Base-by-base conservation (phyloP, 2,113 vertebrate species). In the Elgaria multicarinata region DNA sequence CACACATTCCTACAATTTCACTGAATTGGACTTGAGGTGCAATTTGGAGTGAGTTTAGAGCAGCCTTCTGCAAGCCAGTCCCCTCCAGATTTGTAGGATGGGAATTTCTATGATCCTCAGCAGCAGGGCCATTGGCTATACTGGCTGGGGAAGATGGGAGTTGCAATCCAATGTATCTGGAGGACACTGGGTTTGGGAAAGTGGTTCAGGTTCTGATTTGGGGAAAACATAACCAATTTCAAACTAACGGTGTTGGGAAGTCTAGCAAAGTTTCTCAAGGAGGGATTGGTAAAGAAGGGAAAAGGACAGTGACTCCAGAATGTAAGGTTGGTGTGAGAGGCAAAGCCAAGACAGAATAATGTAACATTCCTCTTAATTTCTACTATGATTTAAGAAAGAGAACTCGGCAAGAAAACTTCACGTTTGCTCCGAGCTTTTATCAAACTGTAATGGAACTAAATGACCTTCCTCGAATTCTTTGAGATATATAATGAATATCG, bases 401-500 rank as follows among this genome's bases (percentile, higher is more conserved):
- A 1, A 9, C 44, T 87, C 66, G 31, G 16, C 28, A 66, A 86
- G 81, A 82, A 46, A 50, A 14, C 6, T 1, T 28, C 26, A 44
- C 22, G 4, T 76, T 66, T 74, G 69, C 26, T n/a, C 50, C 39
- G 72, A 16, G 79, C 55, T 66, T 76, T 89, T 66, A 53, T 76
- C 53, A 26, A 83, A 76, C 58, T 76, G 20, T 33, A 83, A 66
- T 66, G 22, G 39, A 75, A n/a, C 24, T 33, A 76, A 67, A 31
- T 67, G 71, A 89, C 80, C 87, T 89, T 77, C 33, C 31, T 75
- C 46, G 71, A 50, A 83, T 64, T 50, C 28, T 89, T 50, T 83
- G 80, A 24, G 22, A 83, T 66, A 76, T 64, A 44, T 89, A 83
- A 89, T 67, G 71, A 89, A 89, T 83, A 89, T 83, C 80, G 46